Base-by-base conservation (phyloP, 2,888 invertebrate genomes). In the Volucella zonaria region DNA sequence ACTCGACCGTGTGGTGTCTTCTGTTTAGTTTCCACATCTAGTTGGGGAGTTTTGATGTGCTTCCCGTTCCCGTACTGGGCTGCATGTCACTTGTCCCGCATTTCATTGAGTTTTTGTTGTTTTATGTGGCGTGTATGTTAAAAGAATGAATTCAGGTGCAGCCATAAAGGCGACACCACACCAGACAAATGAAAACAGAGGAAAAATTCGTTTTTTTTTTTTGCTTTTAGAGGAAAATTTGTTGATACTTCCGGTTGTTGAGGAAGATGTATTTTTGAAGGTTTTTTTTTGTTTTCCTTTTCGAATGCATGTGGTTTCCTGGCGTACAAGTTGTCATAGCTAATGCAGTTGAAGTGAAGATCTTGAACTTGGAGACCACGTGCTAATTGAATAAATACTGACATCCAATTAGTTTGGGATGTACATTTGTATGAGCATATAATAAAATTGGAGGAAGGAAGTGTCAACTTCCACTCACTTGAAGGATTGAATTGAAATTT, bases 31-130 rank as follows among this genome's bases (percentile, higher is more conserved):
- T 58, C 68, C 75, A 80, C 75, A 76, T 70, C 58, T 61, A 64
- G 70, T 76, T 64, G 51, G 52, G 64, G 73, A 68, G 51, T 42
- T 42, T 47, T 54, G 49, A 45, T 64, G 70, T 61, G 52, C 58
- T 68, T 74, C 66, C 56, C 70, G 43, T 31, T 49, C 54, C 14
- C 47, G 59, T 31, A 66, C 38, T 58, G 31, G 31, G 59, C 52
- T 71, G 68, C 70, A 67, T 77, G 85, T 81, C 81, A 85, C 81
- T 85, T 73, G 85, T 81, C 85, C 85, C 81, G 81, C 81, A 85
- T 80, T 80, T 80, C 31, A 56, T 59, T 74, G 59, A 54, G 23
- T 73, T 59, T 67, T 10, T 12, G 51, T 45, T 74, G 8, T 42
- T 49, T 52, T 51, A 49, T 79, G 58, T 76, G 56, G 47, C 38